A percentile compares a stretch with the other conserved stretches of the same genome.
phyloP scores from a whole-genome alignment of 1,140 invertebrate species.

The Saccostrea cuccullata region DNA sequence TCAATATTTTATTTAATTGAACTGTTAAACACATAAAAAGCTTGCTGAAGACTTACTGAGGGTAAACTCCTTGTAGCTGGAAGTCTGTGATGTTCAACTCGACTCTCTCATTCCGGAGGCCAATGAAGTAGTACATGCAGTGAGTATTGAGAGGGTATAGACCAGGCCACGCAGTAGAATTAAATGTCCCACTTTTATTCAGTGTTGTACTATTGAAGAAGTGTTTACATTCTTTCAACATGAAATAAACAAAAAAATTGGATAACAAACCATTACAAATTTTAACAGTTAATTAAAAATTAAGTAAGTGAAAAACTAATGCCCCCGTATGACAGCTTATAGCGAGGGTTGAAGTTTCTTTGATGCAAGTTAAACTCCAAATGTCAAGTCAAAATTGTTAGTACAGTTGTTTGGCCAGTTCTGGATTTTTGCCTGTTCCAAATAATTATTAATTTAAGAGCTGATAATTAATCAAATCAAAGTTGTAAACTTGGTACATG shows the following conservation, averaged over 20 bases:
- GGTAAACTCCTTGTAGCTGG: conserved; percentile 16
- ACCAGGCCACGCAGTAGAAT: not conserved
- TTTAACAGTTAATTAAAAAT: not conserved
- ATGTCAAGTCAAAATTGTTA: too few relatives aligned
- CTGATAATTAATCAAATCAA: too few relatives aligned
- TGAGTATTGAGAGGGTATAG: not conserved
- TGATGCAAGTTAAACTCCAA: too few relatives aligned
- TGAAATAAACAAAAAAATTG: not conserved
- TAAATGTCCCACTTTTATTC: conserved; percentile 4
- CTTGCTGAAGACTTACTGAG: not conserved
- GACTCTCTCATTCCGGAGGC: not conserved
- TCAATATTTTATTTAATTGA: not conserved
- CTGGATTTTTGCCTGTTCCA: too few relatives aligned
- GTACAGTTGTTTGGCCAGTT: too few relatives aligned
- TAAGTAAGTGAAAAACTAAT: too few relatives aligned
- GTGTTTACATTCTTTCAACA: conserved; percentile 4
- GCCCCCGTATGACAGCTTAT: too few relatives aligned
- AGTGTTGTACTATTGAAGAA: conserved; percentile 18
- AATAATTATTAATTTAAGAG: too few relatives aligned
- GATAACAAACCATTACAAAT: not conserved
- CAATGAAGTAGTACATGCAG: conserved; percentile 15
- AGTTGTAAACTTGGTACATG: too few relatives aligned
- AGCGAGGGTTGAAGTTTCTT: too few relatives aligned
- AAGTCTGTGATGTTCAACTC: conserved; percentile 20
- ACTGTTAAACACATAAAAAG: not conserved